phyloP scores from a whole-genome alignment of 1,140 invertebrate species.

The Drosophila dunni region DNA sequence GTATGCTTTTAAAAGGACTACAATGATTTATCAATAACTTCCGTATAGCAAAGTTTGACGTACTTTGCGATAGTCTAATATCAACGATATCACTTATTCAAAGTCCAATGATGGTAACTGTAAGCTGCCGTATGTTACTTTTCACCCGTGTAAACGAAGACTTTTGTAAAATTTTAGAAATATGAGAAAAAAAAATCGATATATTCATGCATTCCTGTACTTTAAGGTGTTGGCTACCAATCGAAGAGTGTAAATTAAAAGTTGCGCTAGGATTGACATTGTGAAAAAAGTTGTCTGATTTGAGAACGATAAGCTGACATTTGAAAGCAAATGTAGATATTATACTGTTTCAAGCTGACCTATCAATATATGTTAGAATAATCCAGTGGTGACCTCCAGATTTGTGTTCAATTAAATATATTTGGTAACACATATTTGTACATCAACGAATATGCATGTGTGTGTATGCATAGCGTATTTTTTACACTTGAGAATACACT shows the following conservation, averaged over 20 bases:
- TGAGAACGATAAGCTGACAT: constrained; percentile 23
- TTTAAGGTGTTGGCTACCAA: constrained; percentile 77
- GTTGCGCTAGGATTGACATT: constrained; percentile 49
- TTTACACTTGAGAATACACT: too few relatives aligned
- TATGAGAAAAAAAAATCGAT: constrained; percentile 45
- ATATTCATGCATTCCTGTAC: constrained; percentile 52
- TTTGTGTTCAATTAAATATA: constrained; percentile 34
- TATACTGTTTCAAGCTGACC: background rate
- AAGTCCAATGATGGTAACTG: too few relatives aligned
- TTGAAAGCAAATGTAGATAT: constrained; percentile 7
- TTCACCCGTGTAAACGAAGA: constrained; percentile 1
- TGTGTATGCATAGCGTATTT: constrained; percentile 2
- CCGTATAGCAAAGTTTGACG: too few relatives aligned
- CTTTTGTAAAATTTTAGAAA: background rate
- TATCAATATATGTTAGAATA: background rate
- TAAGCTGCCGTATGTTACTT: too few relatives aligned
- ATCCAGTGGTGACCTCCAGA: constrained; percentile 11
- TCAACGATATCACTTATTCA: too few relatives aligned
- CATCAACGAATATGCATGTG: constrained; percentile 9
- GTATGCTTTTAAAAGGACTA: too few relatives aligned
- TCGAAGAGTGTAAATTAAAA: constrained; percentile 76
- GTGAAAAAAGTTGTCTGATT: constrained; percentile 34
- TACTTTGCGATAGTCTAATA: too few relatives aligned
- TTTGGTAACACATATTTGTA: constrained; percentile 11
- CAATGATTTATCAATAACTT: too few relatives aligned